phyloP scores from a whole-genome alignment of 2,113 vertebrate genomes.

The Sceloporus tristichus region DNA sequence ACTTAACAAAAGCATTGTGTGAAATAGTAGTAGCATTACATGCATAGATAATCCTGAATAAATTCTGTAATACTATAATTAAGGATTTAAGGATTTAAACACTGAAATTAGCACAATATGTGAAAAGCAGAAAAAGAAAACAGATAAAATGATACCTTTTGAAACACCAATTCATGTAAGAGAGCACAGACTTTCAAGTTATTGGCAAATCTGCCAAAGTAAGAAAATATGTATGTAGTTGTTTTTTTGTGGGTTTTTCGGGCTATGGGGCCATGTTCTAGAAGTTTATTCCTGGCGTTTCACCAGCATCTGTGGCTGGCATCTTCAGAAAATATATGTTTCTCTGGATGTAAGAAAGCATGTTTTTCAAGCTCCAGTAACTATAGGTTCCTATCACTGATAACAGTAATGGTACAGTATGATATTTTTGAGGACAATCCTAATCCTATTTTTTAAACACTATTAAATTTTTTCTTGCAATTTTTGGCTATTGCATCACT shows the following conservation, averaged over 20 bases:
- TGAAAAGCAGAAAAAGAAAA: neutral
- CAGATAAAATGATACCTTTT: neutral
- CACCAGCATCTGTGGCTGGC: too few species aligned
- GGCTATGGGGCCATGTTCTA: too few species aligned
- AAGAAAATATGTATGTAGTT: neutral
- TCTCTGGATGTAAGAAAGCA: neutral
- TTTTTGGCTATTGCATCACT: neutral
- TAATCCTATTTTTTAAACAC: too few species aligned
- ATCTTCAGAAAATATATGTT: too few species aligned
- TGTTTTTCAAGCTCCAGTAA: neutral
- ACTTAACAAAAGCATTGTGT: neutral
- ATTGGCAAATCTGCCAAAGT: neutral
- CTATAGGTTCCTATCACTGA: too few species aligned
- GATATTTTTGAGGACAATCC: neutral
- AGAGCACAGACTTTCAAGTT: neutral
- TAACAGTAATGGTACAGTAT: neutral
- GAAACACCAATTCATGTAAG: neutral
- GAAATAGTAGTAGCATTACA: neutral
- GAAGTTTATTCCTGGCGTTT: too few species aligned
- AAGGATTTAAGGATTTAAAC: constrained; percentile 29
- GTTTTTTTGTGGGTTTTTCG: too few species aligned
- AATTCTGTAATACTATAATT: constrained; percentile 8
- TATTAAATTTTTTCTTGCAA: neutral
- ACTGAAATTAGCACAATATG: constrained; percentile 29
- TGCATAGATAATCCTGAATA: constrained; percentile 13